Evolutionary conservation across 2,888 invertebrate species (phyloP).

Genomic region (Abrostola tripartita): DNA sequence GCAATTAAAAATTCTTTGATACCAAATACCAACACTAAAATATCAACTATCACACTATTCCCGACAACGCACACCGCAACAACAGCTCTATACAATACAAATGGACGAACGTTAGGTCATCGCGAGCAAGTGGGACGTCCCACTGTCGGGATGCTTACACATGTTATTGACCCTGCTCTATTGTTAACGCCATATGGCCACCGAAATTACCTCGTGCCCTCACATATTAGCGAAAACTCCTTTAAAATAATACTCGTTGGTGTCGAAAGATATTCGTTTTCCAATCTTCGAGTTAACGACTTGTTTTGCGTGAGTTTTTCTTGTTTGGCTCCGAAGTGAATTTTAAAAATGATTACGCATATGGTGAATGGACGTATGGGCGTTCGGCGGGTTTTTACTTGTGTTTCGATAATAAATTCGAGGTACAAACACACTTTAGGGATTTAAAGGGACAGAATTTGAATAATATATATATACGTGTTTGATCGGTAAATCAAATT

Average conservation of each 20-base stretch:
- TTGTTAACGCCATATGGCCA: conserved; percentile 84
- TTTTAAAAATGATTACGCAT: conserved; percentile 26
- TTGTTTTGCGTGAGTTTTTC: conserved; percentile 45
- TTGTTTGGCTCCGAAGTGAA: conserved; percentile 28
- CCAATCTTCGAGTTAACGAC: conserved; percentile 60
- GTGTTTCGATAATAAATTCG: background rate
- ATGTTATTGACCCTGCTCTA: conserved; percentile 86
- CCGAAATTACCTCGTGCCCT: conserved; percentile 73
- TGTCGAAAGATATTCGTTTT: conserved; percentile 54
- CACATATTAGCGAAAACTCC: conserved; percentile 73
- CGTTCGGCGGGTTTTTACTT: background rate
- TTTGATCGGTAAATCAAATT: too few species aligned
- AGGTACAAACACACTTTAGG: background rate
- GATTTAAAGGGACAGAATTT: too few species aligned
- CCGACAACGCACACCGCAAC: conserved; percentile 15
- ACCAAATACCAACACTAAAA: background rate
- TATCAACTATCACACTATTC: conserved; percentile 10
- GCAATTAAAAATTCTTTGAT: background rate
- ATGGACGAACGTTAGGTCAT: conserved; percentile 71
- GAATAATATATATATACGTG: too few species aligned
- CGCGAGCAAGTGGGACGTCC: conserved; percentile 80
- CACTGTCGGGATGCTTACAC: conserved; percentile 79
- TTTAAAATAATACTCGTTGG: conserved; percentile 45
- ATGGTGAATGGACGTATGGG: conserved; percentile 9
- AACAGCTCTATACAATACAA: conserved; percentile 71